phyloP scores from a whole-genome alignment of 2,797 vertebrate genomes.

The Myotis vivesi region DNA sequence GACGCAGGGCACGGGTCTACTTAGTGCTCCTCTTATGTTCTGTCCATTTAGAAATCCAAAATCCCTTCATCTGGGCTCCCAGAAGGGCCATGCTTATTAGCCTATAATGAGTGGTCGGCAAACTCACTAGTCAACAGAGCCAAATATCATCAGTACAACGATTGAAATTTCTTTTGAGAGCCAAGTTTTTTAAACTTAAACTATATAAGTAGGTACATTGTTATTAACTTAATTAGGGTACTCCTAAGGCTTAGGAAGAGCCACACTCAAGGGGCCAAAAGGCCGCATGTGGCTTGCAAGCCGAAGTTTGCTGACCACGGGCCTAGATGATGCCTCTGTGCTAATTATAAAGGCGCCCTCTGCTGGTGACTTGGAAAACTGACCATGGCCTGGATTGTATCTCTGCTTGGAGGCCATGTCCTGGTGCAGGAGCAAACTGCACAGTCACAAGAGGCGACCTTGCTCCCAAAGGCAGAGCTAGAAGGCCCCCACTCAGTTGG shows the following conservation, averaged over 20 bases:
- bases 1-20: neutral
- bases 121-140: too few relatives aligned
- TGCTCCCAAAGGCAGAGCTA: neutral
- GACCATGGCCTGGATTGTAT: neutral
- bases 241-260: too few relatives aligned
- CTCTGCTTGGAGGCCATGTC: neutral
- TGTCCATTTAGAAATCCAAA: neutral
- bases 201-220: too few relatives aligned
- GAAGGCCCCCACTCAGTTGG: neutral
- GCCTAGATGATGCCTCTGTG: rapidly evolving
- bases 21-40: neutral
- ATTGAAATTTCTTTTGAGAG: too few relatives aligned
- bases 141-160: too few relatives aligned
- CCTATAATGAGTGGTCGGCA: too few relatives aligned
- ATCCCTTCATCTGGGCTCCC: neutral
- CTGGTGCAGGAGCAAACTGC: neutral
- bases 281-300: too few relatives aligned
- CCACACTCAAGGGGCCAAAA: too few relatives aligned
- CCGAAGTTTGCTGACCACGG: too few relatives aligned
- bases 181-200: too few relatives aligned
- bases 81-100: neutral
- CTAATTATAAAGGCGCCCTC: neutral
- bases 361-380: neutral
- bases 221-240: too few relatives aligned
- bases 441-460: too few relatives aligned